Evolutionary conservation across 2,888 invertebrate species (phyloP), one percentile per base, ranked within the genome.

Genomic region (Scaeva pyrastri): DNA sequence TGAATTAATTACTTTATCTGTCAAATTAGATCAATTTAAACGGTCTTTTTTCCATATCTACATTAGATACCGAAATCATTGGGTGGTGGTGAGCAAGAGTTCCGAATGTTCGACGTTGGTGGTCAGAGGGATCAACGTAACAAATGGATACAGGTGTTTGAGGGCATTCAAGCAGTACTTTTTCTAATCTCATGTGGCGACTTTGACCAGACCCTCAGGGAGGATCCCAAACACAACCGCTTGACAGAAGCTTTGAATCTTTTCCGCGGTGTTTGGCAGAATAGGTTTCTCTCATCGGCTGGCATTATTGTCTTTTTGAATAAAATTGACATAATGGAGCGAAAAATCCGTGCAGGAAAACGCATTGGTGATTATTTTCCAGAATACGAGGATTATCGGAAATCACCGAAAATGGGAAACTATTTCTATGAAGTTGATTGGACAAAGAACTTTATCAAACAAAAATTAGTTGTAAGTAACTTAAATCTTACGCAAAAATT

Each of bases 141-240:
- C 88, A 97, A 97, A 91, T 97, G 97, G 97, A 96, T 97, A 88
- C 95, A 95, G 94, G 96, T 96, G 0, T 97, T 97, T 89, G 97
- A 96, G 91, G 96, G 96, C 2, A 96, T 97, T 88, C 95, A 96
- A 88, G 96, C 96, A 0, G 95, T 97, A 64, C 94, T 97, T 91
- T 97, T 97, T 91, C 91, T 97, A 78, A 96, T 96, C 31, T 96
- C 97, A 2, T 95, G 95, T 89, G 96, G 96, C 89, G 96, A 96
- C 91, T 97, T 96, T 90, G 97, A 97, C 91, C 96, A 96, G 92
- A 95, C 93, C 2, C 91, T 97, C 8, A 91, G 96, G 7, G 97
- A 97, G 89, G 96, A 97, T 89, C 90, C 93, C 64, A 91, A 92
- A 0, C 95, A 95, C 89, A 97, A 97, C 92, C 92, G 97, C 55